phyloP scores from a whole-genome alignment of 2,797 vertebrate species.

The Peromyscus nudipes region DNA sequence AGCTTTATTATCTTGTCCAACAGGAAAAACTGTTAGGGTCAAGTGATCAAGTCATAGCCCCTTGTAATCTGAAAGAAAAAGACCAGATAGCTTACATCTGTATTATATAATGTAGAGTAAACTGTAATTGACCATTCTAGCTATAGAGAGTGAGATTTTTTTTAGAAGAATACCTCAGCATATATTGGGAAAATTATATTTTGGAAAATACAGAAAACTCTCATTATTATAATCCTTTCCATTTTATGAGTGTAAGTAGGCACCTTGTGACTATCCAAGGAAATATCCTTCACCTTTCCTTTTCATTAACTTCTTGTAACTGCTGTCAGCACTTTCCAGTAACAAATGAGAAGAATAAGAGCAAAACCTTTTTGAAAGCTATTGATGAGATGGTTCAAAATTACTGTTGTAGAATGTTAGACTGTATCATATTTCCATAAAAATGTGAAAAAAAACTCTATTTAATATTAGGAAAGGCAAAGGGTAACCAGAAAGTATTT shows the following conservation, averaged over 20 bases:
- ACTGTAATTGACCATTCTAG: conserved; percentile 18
- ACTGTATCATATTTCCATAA: background rate
- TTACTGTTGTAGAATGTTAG: background rate
- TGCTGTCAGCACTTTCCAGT: conserved; percentile 19
- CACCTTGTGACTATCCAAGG: background rate
- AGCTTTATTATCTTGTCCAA: background rate
- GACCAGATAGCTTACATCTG: background rate
- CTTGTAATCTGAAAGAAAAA: no score
- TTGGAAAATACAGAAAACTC: background rate
- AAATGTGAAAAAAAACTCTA: background rate
- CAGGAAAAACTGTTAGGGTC: background rate
- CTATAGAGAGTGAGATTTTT: conserved; percentile 3
- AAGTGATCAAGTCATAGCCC: background rate
- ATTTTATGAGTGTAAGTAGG: background rate
- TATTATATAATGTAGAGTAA: background rate
- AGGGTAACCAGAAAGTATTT: conserved; percentile 15
- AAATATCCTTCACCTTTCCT: conserved; percentile 42
- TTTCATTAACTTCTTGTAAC: conserved; percentile 50
- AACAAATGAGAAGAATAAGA: background rate
- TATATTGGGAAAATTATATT: background rate
- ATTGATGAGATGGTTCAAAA: background rate
- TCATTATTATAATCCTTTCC: background rate
- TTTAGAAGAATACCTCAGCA: conserved; percentile 9
- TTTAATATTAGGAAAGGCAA: conserved; percentile 39
- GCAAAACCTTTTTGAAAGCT: conserved; percentile 14